Base-by-base conservation (phyloP, 1,140 invertebrate genomes). In the Pseudomyrmex gracilis region DNA sequence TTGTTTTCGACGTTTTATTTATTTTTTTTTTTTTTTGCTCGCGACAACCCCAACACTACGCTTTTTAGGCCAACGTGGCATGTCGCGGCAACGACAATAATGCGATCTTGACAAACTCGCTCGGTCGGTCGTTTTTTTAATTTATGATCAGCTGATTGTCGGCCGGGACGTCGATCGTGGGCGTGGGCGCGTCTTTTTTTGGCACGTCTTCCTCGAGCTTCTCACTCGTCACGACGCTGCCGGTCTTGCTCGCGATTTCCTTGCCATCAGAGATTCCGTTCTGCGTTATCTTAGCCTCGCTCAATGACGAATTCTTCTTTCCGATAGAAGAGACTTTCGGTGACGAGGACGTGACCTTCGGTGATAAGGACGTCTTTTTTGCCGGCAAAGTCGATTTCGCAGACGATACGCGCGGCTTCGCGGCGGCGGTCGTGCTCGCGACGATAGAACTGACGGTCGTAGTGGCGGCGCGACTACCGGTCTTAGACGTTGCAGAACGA, bases 71-170 rank as follows among this genome's bases (percentile, higher is more conserved):
- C 63, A 17, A 17, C 51, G 17, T 78, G 9, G 9, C 22, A 34
- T 17, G 66, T 70, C 64, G 76, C 66, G 10, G 53, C 7, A 58
- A 24, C 43, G 15, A 47, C 63, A 63, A 55, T 73, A 63, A 55
- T 73, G 67, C 34, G 43, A 63, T 58, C 55, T 15, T 68, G 57
- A 17, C 15, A 22, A 34, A 1, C 49, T 51, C 49, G 49, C 7
- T 20, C 12, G 34, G 15, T 55, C 53, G 45, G 13, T 12, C 43
- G 22, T 34, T 24, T 17, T 60, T 87, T 93, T 91, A 94, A 88
- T 94, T 93, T n/a, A 91, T 89, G 73, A 94, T 93, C 47, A 94
- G 87, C 51, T 94, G 94, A 86, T 94, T 94, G 22, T 94, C 93
- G 73, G 91, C 92, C 53, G 91, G 87, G 0, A 91, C 70, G 5